Evolutionary conservation across 2,888 invertebrate genomes (phyloP).

Genomic region (Pyrgus malvae): DNA sequence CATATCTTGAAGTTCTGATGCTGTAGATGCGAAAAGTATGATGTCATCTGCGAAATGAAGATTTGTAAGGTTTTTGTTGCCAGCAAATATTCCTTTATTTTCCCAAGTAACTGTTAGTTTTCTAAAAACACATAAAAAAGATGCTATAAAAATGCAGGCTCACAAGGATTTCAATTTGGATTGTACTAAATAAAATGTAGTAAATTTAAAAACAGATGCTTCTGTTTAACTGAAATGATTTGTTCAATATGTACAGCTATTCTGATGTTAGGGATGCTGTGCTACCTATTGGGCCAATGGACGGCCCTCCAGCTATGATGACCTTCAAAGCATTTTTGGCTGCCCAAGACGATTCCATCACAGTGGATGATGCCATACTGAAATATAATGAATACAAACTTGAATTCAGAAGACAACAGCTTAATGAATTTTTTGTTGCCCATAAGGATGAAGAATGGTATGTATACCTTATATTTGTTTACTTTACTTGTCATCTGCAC

Average conservation of each 20-base stretch:
- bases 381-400: slow-evolving; percentile 99
- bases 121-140: no score
- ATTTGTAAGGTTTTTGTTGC: no score
- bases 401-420: slow-evolving; percentile 97
- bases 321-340: slow-evolving; percentile 97
- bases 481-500: no score
- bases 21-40: no score
- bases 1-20: no score
- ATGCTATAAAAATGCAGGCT: no score
- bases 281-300: slow-evolving; percentile 67
- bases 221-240: neutral
- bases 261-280: slow-evolving; percentile 71
- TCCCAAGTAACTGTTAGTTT: no score
- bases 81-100: no score
- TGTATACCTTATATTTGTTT: slow-evolving; percentile 51
- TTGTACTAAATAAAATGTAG: no score
- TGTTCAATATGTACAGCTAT: neutral
- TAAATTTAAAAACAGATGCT: neutral
- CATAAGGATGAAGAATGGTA: slow-evolving; percentile 99
- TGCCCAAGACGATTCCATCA: slow-evolving; percentile 98
- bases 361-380: slow-evolving; percentile 96
- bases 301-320: slow-evolving; percentile 97
- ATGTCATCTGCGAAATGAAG: no score
- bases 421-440: slow-evolving; percentile 98
- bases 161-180: no score